phyloP scores from a whole-genome alignment of 2,797 vertebrate species.

The Rhinichthys osculus region DNA sequence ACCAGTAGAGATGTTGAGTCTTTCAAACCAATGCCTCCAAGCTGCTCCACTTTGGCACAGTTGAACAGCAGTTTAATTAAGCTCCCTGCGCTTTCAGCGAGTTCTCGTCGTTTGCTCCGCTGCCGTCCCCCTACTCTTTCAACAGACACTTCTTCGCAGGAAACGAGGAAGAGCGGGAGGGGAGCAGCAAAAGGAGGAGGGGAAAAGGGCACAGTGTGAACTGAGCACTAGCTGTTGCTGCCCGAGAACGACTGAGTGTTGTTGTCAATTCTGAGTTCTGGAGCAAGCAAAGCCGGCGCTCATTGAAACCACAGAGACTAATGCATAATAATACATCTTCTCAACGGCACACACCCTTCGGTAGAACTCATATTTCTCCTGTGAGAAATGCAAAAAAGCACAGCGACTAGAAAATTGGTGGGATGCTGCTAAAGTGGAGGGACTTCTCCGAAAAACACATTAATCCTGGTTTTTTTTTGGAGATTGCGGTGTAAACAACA shows the following conservation, averaged over 20 bases:
- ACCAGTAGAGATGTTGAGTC: conserved; percentile 4
- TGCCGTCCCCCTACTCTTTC: conserved; percentile 60
- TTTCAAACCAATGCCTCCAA: conserved; percentile 7
- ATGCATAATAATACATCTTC: conserved; percentile 2
- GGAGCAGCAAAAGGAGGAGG: conserved; percentile 47
- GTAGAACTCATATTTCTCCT: conserved; percentile 24
- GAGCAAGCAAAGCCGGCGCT: conserved; percentile 6
- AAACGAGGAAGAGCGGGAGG: conserved; percentile 44
- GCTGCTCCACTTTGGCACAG: conserved; percentile 64
- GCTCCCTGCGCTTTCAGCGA: conserved; percentile 54
- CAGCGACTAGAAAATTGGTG: not conserved
- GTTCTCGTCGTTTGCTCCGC: conserved; percentile 59
- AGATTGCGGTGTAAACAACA: conserved; percentile 11
- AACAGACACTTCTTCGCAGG: conserved; percentile 61
- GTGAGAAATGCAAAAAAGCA: conserved; percentile 11
- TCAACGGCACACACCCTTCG: conserved; percentile 5
- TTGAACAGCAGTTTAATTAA: conserved; percentile 71
- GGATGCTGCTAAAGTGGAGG: not conserved
- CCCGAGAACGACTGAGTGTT: conserved; percentile 26
- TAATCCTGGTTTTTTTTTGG: not conserved
- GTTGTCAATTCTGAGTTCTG: not conserved
- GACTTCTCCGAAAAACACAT: not conserved
- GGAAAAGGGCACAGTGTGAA: conserved; percentile 50
- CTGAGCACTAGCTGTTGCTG: conserved; percentile 45
- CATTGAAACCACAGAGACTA: conserved; percentile 29